Base-by-base conservation (phyloP, 2,888 invertebrate species). In the Altica lythri region DNA sequence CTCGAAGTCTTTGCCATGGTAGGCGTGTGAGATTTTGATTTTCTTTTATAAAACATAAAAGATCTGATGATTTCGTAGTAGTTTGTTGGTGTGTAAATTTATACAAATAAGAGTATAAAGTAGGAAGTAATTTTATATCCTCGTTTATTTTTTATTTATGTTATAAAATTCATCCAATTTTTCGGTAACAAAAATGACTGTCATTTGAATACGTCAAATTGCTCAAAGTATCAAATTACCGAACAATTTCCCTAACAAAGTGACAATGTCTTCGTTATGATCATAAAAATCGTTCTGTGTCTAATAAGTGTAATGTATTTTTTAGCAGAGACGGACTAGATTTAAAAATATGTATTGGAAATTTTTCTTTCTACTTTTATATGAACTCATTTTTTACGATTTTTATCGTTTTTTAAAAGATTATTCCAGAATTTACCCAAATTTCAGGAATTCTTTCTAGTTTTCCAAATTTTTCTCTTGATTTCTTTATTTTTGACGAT, bases 181-280 rank as follows among this genome's bases (percentile, higher is more conserved):
- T 29, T 9, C 29, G 29, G 9, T 12, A 10, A 13, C 30, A 8
- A 30, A 29, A 29, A 29, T 30, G 30, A 30, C 12, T 8, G 13
- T 30, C 30, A 30, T 30, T 30, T 30, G 2, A 12, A 27, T 27
- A 27, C 2, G n/a, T 27, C 6, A 38, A 38, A 38, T 19, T 10
- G 14, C 9, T 19, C 19, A 8, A 19, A 38, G 38, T 38, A 10
- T 38, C 38, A 19, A 38, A 38, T 38, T 38, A 38, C 38, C 13
- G 19, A 19, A 38, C 38, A 38, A 38, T 38, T 38, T 38, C 19
- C 4, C 19, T 38, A 38, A 38, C 38, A 38, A 38, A 38, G 38
- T 16, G 19, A 38, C 19, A 18, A 19, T 19, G 19, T 18, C 38
- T 19, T 14, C 16, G 12, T 19, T 19, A 38, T 38, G 5, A 10